Base-by-base conservation (phyloP, 1,140 invertebrate species). In the Odontomachus brunneus region DNA sequence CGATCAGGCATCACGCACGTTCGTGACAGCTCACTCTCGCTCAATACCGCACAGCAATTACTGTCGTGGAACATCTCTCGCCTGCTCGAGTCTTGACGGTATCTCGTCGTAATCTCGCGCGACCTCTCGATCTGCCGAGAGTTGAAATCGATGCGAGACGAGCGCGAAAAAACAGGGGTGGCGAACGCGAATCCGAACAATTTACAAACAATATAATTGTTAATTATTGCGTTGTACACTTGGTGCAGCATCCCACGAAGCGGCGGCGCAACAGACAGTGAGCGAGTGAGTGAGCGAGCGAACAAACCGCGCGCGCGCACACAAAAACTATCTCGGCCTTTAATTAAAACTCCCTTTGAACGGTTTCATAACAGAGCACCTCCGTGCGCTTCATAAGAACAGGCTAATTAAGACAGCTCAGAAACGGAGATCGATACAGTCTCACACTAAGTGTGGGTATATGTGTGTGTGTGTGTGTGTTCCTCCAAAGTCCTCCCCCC, bases 271-370 rank as follows among this genome's bases (percentile, higher is more conserved):
- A 69, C 26, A 55, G 65, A 71, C 19, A 69, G n/a, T 14, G 53
- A 80, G 22, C 17, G 19, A 57, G 14, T 14, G 53, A n/a, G n/a
- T 19, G 62, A 59, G 14, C 17, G 19, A 57, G 14, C 17, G 53
- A 80, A 22, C 33, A 69, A 60, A 22, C 17, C 55, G 44, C 24
- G 15, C 24, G 1, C 17, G 62, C 55, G 44, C 24, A 11, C 24
- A 1, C 17, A 75, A 48, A 69, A 78, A 69, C 74, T 33, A 55
- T 3, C 33, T 44, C 33, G 66, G 17, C 2, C n/a, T 80, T 80
- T 80, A 69, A 80, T 80, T 69, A 80, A 80, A 80, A 29, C 33
- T 48, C 49, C 17, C 75, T 80, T 71, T 69, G 44, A 71, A 71
- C 22, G 65, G 19, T 67, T 67, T 55, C 22, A 29, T 67, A 67